Conservation (phyloP, 2,888 invertebrate genomes). For the Trissonchulus sp. region DNA sequence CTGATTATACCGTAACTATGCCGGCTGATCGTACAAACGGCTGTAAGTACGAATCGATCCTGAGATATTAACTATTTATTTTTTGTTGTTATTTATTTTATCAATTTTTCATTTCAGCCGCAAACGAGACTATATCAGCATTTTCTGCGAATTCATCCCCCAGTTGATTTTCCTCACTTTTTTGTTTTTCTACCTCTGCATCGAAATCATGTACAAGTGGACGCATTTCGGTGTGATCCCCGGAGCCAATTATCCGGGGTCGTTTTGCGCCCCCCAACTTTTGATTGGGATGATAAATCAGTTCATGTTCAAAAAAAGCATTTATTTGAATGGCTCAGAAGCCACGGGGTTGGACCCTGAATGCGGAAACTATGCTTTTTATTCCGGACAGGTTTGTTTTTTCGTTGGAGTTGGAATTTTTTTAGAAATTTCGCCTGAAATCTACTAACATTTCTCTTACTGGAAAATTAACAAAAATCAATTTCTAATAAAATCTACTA, state of each 20-base stretch:
- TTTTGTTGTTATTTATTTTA: neutral
- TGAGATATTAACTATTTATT: neutral
- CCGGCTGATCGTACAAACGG: too few species aligned
- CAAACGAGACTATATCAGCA: constrained; percentile 64
- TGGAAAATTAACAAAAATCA: constrained; percentile 7
- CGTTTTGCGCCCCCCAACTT: constrained; percentile 51
- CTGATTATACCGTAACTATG: neutral
- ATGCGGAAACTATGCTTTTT: neutral
- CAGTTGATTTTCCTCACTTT: constrained; percentile 81
- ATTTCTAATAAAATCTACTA: neutral
- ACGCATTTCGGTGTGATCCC: constrained; percentile 48
- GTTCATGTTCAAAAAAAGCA: constrained; percentile 48
- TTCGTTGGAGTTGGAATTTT: neutral
- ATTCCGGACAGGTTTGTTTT: constrained; percentile 12
- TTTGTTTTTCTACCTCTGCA: constrained; percentile 88
- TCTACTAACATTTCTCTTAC: neutral
- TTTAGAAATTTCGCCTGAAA: neutral
- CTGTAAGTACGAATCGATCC: too few species aligned
- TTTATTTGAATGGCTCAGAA: neutral
- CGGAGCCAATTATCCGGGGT: constrained; percentile 41
- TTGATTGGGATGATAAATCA: constrained; percentile 51
- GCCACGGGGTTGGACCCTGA: neutral
- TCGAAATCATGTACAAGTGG: constrained; percentile 95
- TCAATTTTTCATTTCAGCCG: constrained; percentile 48
- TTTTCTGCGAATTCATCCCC: constrained; percentile 87